Evolutionary conservation across 2,888 invertebrate species (phyloP).

Genomic region (Morpho achilles): DNA sequence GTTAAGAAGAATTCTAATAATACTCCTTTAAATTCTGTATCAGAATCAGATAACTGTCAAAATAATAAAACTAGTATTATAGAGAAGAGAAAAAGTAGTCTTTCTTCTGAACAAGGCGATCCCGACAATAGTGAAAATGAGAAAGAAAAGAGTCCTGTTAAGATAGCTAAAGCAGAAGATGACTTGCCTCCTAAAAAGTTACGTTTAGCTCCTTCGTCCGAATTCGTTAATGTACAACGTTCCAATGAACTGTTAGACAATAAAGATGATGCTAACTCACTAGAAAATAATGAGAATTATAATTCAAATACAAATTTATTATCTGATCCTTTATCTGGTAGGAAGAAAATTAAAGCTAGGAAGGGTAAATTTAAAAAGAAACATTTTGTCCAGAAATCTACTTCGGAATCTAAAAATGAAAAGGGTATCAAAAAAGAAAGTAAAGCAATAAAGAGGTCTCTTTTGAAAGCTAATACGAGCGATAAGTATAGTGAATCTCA

Average conservation of each 20-base stretch:
- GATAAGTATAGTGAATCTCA: constrained; percentile 72
- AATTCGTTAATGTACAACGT: constrained; percentile 59
- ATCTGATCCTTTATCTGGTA: constrained; percentile 43
- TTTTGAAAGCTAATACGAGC: constrained; percentile 55
- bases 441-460: constrained; percentile 61
- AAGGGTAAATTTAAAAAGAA: constrained; percentile 68
- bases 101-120: constrained; percentile 66
- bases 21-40: constrained; percentile 47
- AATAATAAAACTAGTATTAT: constrained; percentile 67
- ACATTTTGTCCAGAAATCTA: constrained; percentile 38
- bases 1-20: constrained; percentile 47
- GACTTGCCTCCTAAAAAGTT: constrained; percentile 63
- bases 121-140: constrained; percentile 45
- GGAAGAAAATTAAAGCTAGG: constrained; percentile 66
- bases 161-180: constrained; percentile 55
- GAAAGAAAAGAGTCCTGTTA: constrained; percentile 51
- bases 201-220: constrained; percentile 61
- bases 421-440: constrained; percentile 42
- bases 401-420: constrained; percentile 41
- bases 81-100: constrained; percentile 67
- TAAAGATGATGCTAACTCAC: constrained; percentile 39
- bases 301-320: constrained; percentile 33
- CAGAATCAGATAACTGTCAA: constrained; percentile 55
- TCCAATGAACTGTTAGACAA: constrained; percentile 55
- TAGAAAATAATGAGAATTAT: constrained; percentile 45